phyloP scores from a whole-genome alignment of 2,113 vertebrate species.

The Casuarius casuarius region DNA sequence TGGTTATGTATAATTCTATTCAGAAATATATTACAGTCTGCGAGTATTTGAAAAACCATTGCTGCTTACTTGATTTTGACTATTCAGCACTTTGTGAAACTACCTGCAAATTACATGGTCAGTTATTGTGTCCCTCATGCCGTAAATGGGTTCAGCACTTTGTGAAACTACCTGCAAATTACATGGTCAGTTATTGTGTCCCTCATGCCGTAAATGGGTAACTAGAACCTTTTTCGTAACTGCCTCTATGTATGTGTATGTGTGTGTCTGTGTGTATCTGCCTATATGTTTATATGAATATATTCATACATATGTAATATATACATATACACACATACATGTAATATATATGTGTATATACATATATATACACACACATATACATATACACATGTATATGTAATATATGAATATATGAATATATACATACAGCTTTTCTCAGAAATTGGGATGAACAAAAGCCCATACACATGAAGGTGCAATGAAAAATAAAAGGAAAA shows the following conservation, averaged over 20 bases:
- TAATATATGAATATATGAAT: neutral
- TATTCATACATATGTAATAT: neutral
- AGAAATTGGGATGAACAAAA: neutral
- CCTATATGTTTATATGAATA: neutral
- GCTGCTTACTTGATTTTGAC: neutral
- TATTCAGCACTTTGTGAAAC: neutral
- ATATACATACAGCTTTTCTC: neutral
- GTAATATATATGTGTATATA: no score
- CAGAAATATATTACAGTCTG: neutral
- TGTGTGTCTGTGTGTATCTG: no score
- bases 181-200: neutral
- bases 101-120: neutral
- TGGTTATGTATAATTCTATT: neutral
- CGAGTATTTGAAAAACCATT: neutral
- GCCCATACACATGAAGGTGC: neutral
- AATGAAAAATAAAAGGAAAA: neutral
- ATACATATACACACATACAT: no score
- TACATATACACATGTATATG: no score
- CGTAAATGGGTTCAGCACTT: neutral
- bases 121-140: neutral
- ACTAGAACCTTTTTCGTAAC: neutral
- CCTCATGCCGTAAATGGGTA: neutral
- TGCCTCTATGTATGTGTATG: neutral
- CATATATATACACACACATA: no score
- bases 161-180: neutral